Conservation (phyloP, 2,113 vertebrate genomes). For the Psettodes erumei region DNA sequence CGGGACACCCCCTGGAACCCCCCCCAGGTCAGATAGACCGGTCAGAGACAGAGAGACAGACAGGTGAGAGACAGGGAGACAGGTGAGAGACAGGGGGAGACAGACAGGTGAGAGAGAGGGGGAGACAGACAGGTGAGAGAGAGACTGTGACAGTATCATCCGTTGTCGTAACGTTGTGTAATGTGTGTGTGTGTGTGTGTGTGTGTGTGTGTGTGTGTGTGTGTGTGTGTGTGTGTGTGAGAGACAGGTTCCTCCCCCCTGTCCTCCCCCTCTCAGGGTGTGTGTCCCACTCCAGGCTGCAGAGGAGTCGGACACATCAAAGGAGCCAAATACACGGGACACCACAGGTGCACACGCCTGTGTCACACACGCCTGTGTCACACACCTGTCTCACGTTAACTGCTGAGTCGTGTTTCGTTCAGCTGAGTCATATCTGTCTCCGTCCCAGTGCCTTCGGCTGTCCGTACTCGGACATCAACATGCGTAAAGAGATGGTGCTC, state of each 20-base stretch:
- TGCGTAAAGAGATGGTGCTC: constrained; percentile 80
- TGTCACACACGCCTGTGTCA: neutral
- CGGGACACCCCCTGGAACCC: constrained; percentile 79
- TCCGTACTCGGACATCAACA: constrained; percentile 85
- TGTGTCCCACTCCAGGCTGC: constrained; percentile 84
- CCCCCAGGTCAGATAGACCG: constrained; percentile 67
- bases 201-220: neutral
- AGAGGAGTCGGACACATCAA: constrained; percentile 84
- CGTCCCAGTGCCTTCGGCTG: constrained; percentile 84
- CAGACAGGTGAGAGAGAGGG: no score
- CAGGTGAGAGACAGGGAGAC: neutral
- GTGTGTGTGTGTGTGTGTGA: constrained; percentile 30
- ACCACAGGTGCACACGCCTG: constrained; percentile 80
- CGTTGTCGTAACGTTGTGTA: neutral
- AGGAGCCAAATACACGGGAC: constrained; percentile 84
- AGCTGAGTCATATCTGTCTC: neutral
- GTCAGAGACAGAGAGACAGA: neutral
- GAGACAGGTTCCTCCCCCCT: constrained; percentile 67
- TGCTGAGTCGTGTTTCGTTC: neutral
- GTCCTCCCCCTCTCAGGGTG: constrained; percentile 77
- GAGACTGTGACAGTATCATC: neutral
- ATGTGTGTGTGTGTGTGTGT: no score
- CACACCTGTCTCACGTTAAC: neutral
- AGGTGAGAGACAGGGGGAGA: neutral
- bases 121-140: constrained; percentile 14